phyloP scores from a whole-genome alignment of 1,140 invertebrate species.

The Macrotrachela quadricornifera region DNA sequence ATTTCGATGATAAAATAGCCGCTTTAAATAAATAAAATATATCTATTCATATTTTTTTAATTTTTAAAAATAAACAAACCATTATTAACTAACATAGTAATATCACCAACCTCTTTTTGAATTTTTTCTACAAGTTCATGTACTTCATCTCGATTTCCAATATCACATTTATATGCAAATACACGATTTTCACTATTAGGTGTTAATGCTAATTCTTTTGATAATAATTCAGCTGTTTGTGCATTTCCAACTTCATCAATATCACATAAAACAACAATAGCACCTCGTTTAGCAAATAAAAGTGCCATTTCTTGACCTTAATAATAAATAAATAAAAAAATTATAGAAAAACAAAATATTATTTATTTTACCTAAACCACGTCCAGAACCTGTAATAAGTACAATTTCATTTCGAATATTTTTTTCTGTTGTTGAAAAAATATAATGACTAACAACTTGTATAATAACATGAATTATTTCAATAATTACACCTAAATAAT shows the following conservation, averaged over 20 bases:
- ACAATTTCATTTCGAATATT: slow-evolving; percentile 9
- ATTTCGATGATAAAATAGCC: neutral
- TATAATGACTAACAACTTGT: too few species aligned
- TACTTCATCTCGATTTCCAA: slow-evolving; percentile 5
- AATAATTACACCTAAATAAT: too few species aligned
- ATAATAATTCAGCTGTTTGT: slow-evolving; percentile 42
- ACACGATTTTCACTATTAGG: neutral
- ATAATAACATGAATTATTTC: too few species aligned
- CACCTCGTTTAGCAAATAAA: slow-evolving; percentile 54
- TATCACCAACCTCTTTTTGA: slow-evolving; percentile 5
- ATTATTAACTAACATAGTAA: slow-evolving; percentile 7
- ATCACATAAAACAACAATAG: slow-evolving; percentile 73
- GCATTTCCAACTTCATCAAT: slow-evolving; percentile 57
- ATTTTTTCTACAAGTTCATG: slow-evolving; percentile 4
- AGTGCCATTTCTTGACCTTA: slow-evolving; percentile 51
- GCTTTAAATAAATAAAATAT: neutral
- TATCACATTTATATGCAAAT: slow-evolving; percentile 6
- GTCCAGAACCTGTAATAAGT: slow-evolving; percentile 7
- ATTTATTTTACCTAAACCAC: neutral
- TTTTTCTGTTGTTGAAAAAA: slow-evolving; percentile 7
- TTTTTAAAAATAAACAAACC: too few species aligned
- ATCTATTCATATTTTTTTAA: too few species aligned
- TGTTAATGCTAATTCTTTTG: neutral
- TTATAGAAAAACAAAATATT: neutral
- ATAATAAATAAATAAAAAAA: neutral